phyloP scores from a whole-genome alignment of 1,140 invertebrate species.

The Oncopeltus fasciatus region DNA sequence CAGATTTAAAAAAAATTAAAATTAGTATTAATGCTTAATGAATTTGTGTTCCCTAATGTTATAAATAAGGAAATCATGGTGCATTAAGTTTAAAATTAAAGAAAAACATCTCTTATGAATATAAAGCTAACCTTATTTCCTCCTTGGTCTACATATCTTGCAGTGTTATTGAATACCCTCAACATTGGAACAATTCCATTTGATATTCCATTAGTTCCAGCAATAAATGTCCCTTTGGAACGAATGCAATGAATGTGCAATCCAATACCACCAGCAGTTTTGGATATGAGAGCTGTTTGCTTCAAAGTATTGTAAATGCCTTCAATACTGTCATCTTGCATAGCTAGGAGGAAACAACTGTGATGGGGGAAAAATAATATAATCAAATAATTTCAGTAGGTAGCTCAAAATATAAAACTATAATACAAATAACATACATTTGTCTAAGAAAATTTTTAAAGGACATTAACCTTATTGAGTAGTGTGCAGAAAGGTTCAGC shows the following conservation, averaged over 20 bases:
- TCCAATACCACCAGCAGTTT: constrained; percentile 94
- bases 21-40: too few relatives aligned
- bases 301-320: constrained; percentile 94
- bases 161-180: constrained; percentile 89
- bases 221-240: constrained; percentile 79
- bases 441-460: not conserved
- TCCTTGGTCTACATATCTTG: constrained; percentile 94
- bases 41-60: too few relatives aligned
- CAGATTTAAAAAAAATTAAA: too few relatives aligned
- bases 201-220: constrained; percentile 86
- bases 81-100: too few relatives aligned
- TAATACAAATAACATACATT: not conserved
- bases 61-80: too few relatives aligned
- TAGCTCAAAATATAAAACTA: not conserved
- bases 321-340: constrained; percentile 93
- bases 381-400: not conserved
- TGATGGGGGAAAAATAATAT: constrained; percentile 24
- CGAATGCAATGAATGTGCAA: constrained; percentile 93
- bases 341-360: constrained; percentile 88
- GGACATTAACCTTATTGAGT: too few relatives aligned
- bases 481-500: too few relatives aligned
- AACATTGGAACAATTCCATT: constrained; percentile 98
- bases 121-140: constrained; percentile 67
- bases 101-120: too few relatives aligned
- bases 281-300: constrained; percentile 91